Percentiles rank a stretch among this genome's conserved stretches.
Evolutionary conservation across 2,113 vertebrate genomes (phyloP).

Genomic region (Hassar affinis): DNA sequence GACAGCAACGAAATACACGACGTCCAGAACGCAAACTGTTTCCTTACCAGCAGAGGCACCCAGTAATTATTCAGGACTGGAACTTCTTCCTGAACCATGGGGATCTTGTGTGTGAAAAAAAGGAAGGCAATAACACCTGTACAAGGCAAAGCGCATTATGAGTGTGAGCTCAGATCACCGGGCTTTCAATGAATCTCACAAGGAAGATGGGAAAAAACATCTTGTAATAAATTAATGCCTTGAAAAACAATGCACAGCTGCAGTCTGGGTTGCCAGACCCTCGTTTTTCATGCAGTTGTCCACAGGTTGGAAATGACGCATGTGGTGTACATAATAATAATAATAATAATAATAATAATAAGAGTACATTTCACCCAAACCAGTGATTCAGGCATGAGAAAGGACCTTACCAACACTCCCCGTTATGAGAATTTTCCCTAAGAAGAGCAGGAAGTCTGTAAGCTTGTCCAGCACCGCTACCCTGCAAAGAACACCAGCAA

Average conservation of each 20-base stretch:
- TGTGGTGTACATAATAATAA: too few species aligned
- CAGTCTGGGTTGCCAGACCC: neutral
- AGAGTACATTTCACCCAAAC: too few species aligned
- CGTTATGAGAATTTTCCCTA: conserved; percentile 86
- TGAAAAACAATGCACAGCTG: neutral
- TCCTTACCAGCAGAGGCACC: conserved; percentile 86
- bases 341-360: too few species aligned
- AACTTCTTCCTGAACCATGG: conserved; percentile 74
- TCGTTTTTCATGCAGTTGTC: neutral
- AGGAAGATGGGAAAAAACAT: neutral
- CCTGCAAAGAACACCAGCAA: conserved; percentile 63
- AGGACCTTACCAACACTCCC: conserved; percentile 82
- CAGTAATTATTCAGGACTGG: conserved; percentile 86
- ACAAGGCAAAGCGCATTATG: too few species aligned
- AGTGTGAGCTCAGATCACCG: neutral
- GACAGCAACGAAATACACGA: neutral
- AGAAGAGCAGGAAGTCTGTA: conserved; percentile 85
- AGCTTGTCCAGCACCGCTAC: conserved; percentile 90
- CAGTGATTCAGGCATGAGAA: too few species aligned
- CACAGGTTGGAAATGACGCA: neutral
- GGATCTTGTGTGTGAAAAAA: conserved; percentile 82
- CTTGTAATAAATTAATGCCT: neutral
- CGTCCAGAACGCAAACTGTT: neutral
- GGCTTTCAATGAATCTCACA: neutral
- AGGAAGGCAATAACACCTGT: conserved; percentile 82